Percentiles rank a stretch among this genome's conserved stretches.
phyloP scores from a whole-genome alignment of 1,140 invertebrate species.

The Andrena cerasifolii region DNA sequence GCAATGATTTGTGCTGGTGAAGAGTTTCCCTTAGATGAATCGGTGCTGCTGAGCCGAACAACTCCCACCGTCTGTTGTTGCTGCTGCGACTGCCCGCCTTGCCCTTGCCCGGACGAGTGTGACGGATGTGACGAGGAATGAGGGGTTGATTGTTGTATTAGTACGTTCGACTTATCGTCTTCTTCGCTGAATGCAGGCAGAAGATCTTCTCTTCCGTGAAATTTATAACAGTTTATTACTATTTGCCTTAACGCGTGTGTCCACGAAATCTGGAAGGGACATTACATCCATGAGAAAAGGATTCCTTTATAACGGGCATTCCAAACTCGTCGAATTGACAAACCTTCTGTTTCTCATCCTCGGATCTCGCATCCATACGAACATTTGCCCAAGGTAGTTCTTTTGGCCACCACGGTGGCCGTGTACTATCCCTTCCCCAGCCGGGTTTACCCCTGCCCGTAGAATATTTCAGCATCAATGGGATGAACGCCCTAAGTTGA shows the following conservation, averaged over 20 bases:
- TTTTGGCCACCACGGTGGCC: conserved; percentile 98
- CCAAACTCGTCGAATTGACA: not conserved
- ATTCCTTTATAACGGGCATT: not conserved
- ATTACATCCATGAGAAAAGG: not conserved
- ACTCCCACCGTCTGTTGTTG: conserved; percentile 85
- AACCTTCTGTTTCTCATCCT: conserved; percentile 98
- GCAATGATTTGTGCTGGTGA: conserved; percentile 83
- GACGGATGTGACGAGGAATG: conserved; percentile 76
- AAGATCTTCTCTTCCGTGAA: conserved; percentile 97
- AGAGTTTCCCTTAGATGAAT: conserved; percentile 82
- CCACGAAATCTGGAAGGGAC: conserved; percentile 93
- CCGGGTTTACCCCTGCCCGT: conserved; percentile 98
- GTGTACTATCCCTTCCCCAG: conserved; percentile 97
- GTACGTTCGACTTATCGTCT: conserved; percentile 87
- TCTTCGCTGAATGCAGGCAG: conserved; percentile 97
- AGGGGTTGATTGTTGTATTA: conserved; percentile 77
- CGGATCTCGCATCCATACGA: conserved; percentile 96
- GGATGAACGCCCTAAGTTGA: conserved; percentile 97
- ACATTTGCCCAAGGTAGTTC: conserved; percentile 99
- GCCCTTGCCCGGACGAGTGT: conserved; percentile 70
- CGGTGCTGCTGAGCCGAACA: conserved; percentile 85
- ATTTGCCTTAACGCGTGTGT: conserved; percentile 98
- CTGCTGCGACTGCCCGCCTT: conserved; percentile 74
- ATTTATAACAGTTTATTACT: conserved; percentile 99
- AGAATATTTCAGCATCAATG: conserved; percentile 98